These are phyloP conservation scores for Muraenolepis orangiensis DNA, from an alignment of 2,797 vertebrate genomes.

Conservation along the genomic window DNA sequence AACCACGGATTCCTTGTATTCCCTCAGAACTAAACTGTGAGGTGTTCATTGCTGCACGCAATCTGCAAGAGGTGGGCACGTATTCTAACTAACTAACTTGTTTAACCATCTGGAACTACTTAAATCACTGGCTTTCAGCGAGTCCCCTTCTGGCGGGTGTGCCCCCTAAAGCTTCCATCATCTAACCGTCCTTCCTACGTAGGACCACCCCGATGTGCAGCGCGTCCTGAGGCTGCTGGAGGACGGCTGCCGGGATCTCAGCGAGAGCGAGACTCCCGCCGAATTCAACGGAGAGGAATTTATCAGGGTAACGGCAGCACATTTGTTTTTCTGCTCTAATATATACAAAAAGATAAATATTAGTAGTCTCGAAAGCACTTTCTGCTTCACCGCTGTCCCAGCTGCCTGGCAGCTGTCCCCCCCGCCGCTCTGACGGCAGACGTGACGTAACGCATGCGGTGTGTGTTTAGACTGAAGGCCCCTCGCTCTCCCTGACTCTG, in stretches of 20 bases:
- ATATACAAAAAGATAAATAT: neutral
- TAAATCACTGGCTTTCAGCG: neutral
- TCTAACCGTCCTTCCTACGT: neutral
- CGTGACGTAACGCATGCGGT: neutral
- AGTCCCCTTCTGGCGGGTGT: neutral
- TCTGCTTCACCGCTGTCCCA: too few relatives aligned
- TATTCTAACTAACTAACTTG: too few relatives aligned
- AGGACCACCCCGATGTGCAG: conserved; percentile 25
- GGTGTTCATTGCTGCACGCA: conserved; percentile 16
- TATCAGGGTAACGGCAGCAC: conserved; percentile 51
- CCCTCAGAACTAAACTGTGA: conserved; percentile 53
- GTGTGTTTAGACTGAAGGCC: conserved; percentile 35
- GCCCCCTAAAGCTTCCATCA: conserved; percentile 13
- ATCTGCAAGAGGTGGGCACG: conserved; percentile 39
- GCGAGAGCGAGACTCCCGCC: conserved; percentile 4
- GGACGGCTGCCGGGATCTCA: conserved; percentile 35
- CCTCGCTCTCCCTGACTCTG: conserved; percentile 27
- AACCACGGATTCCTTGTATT: conserved; percentile 2
- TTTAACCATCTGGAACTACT: neutral
- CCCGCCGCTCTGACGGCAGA: neutral
- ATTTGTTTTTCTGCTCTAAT: neutral
- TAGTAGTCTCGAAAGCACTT: neutral
- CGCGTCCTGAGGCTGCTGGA: conserved; percentile 20
- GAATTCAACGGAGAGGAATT: conserved; percentile 21
- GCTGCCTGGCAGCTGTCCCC: neutral